A percentile compares a stretch with the other conserved stretches of the same genome.
phyloP scores from a whole-genome alignment of 1,140 invertebrate genomes.

The Thereuonema tuberculata region DNA sequence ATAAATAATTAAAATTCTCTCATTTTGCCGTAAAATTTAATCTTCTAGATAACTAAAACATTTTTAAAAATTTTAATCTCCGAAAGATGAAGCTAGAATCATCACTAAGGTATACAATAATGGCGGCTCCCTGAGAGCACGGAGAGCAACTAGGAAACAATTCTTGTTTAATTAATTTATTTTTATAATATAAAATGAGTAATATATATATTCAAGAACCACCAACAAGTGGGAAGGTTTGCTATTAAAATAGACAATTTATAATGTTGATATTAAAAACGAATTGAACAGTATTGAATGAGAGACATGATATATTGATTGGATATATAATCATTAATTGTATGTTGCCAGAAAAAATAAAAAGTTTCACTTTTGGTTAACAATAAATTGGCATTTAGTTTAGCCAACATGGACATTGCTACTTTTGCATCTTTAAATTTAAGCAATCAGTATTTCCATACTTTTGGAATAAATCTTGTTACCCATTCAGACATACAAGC shows the following conservation, averaged over 20 bases:
- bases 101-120: no score
- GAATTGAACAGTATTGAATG: not conserved
- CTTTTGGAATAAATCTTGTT: no score
- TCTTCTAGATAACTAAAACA: no score
- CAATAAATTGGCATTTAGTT: not conserved
- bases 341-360: not conserved
- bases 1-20: no score
- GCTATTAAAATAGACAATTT: slow-evolving; percentile 1
- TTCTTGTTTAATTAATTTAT: not conserved
- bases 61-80: no score
- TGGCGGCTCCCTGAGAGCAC: not conserved
- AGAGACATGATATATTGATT: no score
- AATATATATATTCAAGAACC: slow-evolving; percentile 96
- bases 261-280: not conserved
- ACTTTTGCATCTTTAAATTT: no score
- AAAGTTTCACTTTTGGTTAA: not conserved
- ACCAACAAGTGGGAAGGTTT: slow-evolving; percentile 81
- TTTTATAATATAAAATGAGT: slow-evolving; percentile 51
- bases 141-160: not conserved
- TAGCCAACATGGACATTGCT: no score
- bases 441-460: no score
- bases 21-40: no score
- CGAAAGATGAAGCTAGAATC: no score
- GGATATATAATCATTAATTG: not conserved
- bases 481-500: no score